These are phyloP conservation scores for Lacerta bilineata DNA, from an alignment of 2,797 vertebrate species.

Conservation along the genomic window DNA sequence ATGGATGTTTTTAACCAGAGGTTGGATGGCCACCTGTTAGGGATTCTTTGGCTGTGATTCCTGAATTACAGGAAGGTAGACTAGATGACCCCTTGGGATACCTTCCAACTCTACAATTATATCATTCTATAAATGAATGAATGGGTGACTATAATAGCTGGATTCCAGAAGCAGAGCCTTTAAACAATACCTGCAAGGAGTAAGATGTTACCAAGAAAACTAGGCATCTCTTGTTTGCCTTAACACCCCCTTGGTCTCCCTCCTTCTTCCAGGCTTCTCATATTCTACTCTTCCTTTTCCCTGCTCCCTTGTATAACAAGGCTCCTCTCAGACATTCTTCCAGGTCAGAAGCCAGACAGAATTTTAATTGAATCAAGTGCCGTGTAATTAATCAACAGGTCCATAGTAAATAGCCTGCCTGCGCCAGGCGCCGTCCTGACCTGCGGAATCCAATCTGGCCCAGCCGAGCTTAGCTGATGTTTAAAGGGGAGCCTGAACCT, in stretches of 20 bases:
- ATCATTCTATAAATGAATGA: too few species aligned
- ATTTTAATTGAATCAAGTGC: fast-evolving
- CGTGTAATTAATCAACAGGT: slow-evolving; percentile 21
- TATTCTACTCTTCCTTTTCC: background rate
- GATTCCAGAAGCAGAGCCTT: too few species aligned
- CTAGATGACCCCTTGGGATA: too few species aligned
- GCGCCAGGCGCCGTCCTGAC: slow-evolving; percentile 2
- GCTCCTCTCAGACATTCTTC: background rate
- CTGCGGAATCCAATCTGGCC: slow-evolving; percentile 24
- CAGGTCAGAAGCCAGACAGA: background rate
- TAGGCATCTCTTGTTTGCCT: background rate
- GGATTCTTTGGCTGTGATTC: too few species aligned
- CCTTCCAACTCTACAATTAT: too few species aligned
- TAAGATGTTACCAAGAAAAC: background rate
- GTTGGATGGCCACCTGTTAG: too few species aligned
- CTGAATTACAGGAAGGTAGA: too few species aligned
- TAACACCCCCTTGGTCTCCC: too few species aligned
- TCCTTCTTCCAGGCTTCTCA: too few species aligned
- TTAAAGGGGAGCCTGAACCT: slow-evolving; percentile 38
- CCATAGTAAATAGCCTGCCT: background rate
- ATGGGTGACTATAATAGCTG: too few species aligned
- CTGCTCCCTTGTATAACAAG: background rate
- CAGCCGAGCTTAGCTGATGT: background rate
- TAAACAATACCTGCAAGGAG: background rate
- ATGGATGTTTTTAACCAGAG: too few species aligned